Percentiles rank a stretch among this genome's conserved stretches.
phyloP scores from a whole-genome alignment of 2,888 invertebrate species.

The Cephus pygmeus region DNA sequence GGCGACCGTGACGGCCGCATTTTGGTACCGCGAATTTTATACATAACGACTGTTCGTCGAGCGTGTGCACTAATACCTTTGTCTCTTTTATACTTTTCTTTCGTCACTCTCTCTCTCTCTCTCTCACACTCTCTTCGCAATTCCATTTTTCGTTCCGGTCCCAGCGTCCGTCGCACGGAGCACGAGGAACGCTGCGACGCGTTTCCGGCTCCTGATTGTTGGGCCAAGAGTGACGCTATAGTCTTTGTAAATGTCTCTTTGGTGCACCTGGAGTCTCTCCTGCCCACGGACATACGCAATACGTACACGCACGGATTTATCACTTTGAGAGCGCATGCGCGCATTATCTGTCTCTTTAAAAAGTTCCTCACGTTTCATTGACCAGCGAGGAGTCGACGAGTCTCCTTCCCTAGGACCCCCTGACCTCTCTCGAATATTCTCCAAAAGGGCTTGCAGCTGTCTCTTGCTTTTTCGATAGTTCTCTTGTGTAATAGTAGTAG shows the following conservation, averaged over 20 bases:
- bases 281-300: too few relatives aligned
- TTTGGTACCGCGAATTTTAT: conserved; percentile 56
- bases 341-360: neutral
- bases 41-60: conserved; percentile 39
- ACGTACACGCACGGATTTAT: conserved; percentile 28
- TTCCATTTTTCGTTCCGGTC: neutral
- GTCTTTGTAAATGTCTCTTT: too few relatives aligned
- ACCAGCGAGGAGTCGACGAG: conserved; percentile 54
- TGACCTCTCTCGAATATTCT: too few relatives aligned
- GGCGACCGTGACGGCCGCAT: conserved; percentile 49
- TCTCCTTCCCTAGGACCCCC: conserved; percentile 27
- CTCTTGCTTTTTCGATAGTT: conserved; percentile 12
- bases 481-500: neutral
- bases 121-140: neutral
- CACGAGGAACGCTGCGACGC: too few relatives aligned
- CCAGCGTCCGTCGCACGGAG: neutral
- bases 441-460: conserved; percentile 12
- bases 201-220: too few relatives aligned
- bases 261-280: too few relatives aligned
- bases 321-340: conserved; percentile 32
- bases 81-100: conserved; percentile 8
- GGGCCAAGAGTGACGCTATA: too few relatives aligned
- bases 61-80: conserved; percentile 28
- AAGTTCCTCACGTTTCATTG: conserved; percentile 28
- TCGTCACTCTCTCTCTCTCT: conserved; percentile 20